A percentile compares a stretch with the other conserved stretches of the same genome.
These are phyloP conservation scores for Panurus biarmicus DNA, from an alignment of 2,113 vertebrate species.

Conservation along the genomic window DNA sequence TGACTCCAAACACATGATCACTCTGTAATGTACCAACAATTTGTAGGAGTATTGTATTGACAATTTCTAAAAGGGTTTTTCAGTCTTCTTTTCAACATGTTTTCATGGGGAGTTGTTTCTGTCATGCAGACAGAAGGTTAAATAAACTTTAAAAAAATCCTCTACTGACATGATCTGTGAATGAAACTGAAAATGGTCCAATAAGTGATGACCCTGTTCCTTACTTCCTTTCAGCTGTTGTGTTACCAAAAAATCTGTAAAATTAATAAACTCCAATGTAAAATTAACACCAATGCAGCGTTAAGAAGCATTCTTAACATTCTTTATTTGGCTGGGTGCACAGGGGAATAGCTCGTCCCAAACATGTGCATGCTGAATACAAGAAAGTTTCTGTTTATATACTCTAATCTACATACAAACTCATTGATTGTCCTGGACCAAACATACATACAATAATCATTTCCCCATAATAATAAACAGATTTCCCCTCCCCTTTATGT, in stretches of 20 bases:
- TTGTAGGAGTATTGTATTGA: not conserved
- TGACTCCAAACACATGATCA: not conserved
- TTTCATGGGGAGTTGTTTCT: not conserved
- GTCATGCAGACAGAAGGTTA: not conserved
- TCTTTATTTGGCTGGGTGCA: not conserved
- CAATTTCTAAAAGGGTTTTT: not conserved
- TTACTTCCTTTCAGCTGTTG: not conserved
- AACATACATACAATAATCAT: not conserved
- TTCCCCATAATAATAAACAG: not conserved
- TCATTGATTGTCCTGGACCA: not conserved
- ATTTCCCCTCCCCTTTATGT: accelerated
- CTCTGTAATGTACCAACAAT: not conserved
- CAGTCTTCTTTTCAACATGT: not conserved
- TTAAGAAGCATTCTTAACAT: not conserved
- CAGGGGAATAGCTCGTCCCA: not conserved
- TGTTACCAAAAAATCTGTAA: not conserved
- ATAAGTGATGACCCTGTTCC: not conserved
- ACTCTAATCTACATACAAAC: not conserved
- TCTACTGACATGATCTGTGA: not conserved
- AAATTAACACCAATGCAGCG: not conserved
- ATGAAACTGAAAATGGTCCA: not conserved
- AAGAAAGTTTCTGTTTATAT: not conserved
- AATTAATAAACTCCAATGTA: too few species aligned
- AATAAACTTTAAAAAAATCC: not conserved
- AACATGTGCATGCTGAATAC: accelerated